Evolutionary conservation across 2,888 invertebrate genomes (phyloP).

Genomic region (Cryptus armator): DNA sequence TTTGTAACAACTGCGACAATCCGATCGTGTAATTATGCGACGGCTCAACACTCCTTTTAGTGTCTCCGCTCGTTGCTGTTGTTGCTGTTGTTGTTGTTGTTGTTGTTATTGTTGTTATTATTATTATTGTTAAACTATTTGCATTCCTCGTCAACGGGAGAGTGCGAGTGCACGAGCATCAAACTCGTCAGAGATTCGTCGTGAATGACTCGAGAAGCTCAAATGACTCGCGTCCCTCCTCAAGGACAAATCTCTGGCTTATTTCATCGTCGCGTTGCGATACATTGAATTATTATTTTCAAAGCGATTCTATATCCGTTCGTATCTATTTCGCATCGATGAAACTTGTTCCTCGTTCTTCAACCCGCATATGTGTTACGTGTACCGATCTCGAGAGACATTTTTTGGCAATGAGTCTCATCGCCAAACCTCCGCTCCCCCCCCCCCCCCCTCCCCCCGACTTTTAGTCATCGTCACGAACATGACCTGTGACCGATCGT

Average conservation of each 20-base stretch:
- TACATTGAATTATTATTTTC: conserved; percentile 42
- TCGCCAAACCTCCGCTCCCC: too few relatives aligned
- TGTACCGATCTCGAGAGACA: conserved; percentile 19
- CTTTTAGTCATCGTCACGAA: conserved; percentile 51
- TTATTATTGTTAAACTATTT: neutral
- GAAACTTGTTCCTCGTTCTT: conserved; percentile 64
- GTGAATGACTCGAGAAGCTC: conserved; percentile 1
- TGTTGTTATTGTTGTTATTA: neutral
- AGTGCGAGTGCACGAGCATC: conserved; percentile 3
- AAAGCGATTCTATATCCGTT: conserved; percentile 27
- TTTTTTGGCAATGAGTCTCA: conserved; percentile 58
- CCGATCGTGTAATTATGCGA: conserved; percentile 93
- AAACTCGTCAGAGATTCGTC: neutral
- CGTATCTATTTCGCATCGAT: conserved; percentile 63
- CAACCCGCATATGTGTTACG: conserved; percentile 17
- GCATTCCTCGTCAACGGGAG: conserved; percentile 1
- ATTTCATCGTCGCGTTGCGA: conserved; percentile 34
- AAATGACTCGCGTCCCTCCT: neutral
- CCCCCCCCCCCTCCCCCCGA: too few relatives aligned
- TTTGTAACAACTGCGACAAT: conserved; percentile 94
- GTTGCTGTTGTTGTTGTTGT: conserved; percentile 6
- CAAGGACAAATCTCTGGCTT: conserved; percentile 20
- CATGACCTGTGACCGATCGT: conserved; percentile 58
- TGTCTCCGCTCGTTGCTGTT: conserved; percentile 25
- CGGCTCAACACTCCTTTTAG: neutral